phyloP scores from a whole-genome alignment of 1,140 invertebrate species.

The Zelostemma sp. region DNA sequence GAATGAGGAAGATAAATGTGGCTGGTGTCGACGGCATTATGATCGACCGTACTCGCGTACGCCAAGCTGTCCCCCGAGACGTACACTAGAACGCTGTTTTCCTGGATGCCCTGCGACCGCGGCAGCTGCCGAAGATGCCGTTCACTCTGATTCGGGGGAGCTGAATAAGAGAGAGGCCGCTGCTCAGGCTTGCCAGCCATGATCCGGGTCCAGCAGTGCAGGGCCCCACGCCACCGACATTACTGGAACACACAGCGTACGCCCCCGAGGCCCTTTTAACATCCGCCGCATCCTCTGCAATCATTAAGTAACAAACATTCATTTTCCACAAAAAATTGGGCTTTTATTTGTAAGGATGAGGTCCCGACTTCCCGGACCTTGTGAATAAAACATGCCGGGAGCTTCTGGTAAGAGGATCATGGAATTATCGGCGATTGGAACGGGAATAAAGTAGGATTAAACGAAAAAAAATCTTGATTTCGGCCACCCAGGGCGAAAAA shows the following conservation, averaged over 20 bases:
- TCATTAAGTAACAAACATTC: no score
- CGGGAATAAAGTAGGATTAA: no score
- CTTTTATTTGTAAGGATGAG: no score
- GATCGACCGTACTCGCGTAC: slow-evolving; percentile 63
- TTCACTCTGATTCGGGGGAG: slow-evolving; percentile 62
- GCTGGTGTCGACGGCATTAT: slow-evolving; percentile 59
- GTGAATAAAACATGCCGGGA: no score
- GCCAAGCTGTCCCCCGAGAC: slow-evolving; percentile 68
- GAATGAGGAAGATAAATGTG: slow-evolving; percentile 47
- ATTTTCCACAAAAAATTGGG: no score
- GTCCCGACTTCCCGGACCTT: no score
- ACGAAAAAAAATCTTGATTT: no score
- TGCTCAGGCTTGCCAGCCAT: slow-evolving; percentile 72
- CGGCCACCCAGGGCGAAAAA: no score
- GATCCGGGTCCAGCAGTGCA: slow-evolving; percentile 70
- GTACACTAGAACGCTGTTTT: slow-evolving; percentile 68
- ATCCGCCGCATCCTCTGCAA: slow-evolving; percentile 68
- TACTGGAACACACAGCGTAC: slow-evolving; percentile 67
- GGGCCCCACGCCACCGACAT: slow-evolving; percentile 68
- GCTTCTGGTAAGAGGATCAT: no score
- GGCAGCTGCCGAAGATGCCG: slow-evolving; percentile 58
- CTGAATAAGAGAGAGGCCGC: slow-evolving; percentile 66
- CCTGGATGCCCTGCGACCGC: slow-evolving; percentile 51
- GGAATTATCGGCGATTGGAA: no score
- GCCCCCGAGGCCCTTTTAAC: slow-evolving; percentile 60